A percentile compares a stretch with the other conserved stretches of the same genome.
phyloP scores from a whole-genome alignment of 1,140 invertebrate species.

The Tetranychus cinnabarinus region DNA sequence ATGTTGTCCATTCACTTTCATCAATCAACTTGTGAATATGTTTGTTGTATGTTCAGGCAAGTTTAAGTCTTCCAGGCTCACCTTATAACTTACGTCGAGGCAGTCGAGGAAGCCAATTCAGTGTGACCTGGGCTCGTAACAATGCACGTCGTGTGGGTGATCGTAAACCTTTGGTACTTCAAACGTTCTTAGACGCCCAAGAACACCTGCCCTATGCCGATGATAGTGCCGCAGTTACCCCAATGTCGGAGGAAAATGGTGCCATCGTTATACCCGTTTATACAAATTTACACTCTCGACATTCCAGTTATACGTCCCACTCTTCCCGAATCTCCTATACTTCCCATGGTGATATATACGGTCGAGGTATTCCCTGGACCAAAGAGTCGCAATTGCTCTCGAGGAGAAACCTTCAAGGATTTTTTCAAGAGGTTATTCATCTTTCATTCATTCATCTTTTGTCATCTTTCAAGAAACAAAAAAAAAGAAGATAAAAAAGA shows the following conservation, averaged over 20 bases:
- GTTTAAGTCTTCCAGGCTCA: slow-evolving; percentile 81
- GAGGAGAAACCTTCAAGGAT: slow-evolving; percentile 22
- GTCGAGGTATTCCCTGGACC: slow-evolving; percentile 32
- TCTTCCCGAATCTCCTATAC: slow-evolving; percentile 73
- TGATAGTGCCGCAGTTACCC: slow-evolving; percentile 87
- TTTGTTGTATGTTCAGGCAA: slow-evolving; percentile 38
- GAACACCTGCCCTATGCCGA: slow-evolving; percentile 91
- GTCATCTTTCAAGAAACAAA: too few relatives aligned
- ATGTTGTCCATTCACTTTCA: too few relatives aligned
- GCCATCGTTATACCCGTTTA: slow-evolving; percentile 74
- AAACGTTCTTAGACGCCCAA: slow-evolving; percentile 79
- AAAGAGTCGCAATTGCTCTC: slow-evolving; percentile 56
- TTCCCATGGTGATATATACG: slow-evolving; percentile 59
- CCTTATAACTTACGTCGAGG: slow-evolving; percentile 65
- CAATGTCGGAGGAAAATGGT: slow-evolving; percentile 90
- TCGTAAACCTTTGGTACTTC: slow-evolving; percentile 72
- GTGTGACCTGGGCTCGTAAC: slow-evolving; percentile 43
- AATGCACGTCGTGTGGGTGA: slow-evolving; percentile 37
- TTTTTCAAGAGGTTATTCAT: slow-evolving; percentile 13
- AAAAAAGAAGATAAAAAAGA: too few relatives aligned
- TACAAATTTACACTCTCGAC: slow-evolving; percentile 34
- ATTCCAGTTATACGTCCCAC: slow-evolving; percentile 81
- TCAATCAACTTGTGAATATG: too few relatives aligned
- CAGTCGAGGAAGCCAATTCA: slow-evolving; percentile 68
- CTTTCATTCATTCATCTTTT: background rate